phyloP scores from a whole-genome alignment of 2,797 vertebrate genomes.

The Myripristis murdjan region DNA sequence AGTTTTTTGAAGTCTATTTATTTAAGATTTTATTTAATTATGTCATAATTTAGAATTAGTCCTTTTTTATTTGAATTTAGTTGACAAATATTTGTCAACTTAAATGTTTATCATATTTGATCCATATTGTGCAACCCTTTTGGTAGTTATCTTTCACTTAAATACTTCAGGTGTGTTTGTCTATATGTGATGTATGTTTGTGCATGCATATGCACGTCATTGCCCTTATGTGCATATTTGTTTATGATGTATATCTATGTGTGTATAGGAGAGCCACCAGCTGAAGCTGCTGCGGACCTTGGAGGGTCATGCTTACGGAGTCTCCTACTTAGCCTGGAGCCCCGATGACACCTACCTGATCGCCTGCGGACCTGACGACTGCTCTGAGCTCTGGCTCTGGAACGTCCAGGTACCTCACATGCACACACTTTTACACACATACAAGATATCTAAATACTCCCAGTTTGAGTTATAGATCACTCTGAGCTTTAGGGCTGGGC shows the following conservation, averaged over 20 bases:
- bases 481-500: background rate
- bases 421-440: background rate
- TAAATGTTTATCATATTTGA: no score
- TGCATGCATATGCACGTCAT: background rate
- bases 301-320: constrained; percentile 97
- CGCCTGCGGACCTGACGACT: constrained; percentile 98
- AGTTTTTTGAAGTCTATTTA: no score
- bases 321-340: constrained; percentile 99
- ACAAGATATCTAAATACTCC: no score
- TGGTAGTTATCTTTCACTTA: background rate
- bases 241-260: background rate
- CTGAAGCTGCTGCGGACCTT: constrained; percentile 95
- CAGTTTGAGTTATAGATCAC: background rate
- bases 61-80: no score
- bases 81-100: no score
- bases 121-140: no score
- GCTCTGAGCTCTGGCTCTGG: constrained; percentile 99
- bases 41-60: no score
- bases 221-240: background rate
- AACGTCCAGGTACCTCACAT: constrained; percentile 91
- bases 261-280: constrained; percentile 93
- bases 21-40: no score
- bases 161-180: background rate
- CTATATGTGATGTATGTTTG: background rate
- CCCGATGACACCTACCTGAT: constrained; percentile 98